phyloP scores from a whole-genome alignment of 2,888 invertebrate genomes.

The Eupithecia subumbrata region DNA sequence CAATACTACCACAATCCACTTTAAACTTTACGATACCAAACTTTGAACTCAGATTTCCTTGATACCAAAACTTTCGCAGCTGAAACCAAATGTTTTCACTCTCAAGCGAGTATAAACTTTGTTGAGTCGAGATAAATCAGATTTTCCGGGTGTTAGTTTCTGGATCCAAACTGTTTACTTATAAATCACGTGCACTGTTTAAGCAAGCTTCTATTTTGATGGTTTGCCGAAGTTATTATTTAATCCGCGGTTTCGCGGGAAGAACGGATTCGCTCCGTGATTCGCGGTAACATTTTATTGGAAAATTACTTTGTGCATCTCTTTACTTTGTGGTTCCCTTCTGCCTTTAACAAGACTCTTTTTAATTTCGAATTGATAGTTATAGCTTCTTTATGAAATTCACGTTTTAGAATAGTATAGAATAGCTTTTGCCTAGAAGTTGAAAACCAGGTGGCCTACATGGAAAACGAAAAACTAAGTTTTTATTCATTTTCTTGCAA shows the following conservation, averaged over 20 bases:
- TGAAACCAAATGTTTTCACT: constrained; percentile 14
- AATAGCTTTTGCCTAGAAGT: too few relatives aligned
- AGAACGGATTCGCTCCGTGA: constrained; percentile 48
- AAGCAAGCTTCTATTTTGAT: constrained; percentile 80
- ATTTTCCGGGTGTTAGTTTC: constrained; percentile 55
- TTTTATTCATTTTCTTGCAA: too few relatives aligned
- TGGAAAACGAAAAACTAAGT: too few relatives aligned
- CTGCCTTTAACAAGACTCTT: neutral
- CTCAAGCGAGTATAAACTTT: constrained; percentile 49
- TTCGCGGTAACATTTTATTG: constrained; percentile 55
- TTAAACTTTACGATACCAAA: constrained; percentile 43
- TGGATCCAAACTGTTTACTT: constrained; percentile 74
- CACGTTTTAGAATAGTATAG: too few relatives aligned
- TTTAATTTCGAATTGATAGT: neutral
- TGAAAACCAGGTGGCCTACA: too few relatives aligned
- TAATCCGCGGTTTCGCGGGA: constrained; percentile 71
- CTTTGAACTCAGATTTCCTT: constrained; percentile 22
- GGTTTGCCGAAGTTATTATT: constrained; percentile 55
- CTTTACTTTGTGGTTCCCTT: neutral
- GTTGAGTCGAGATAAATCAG: constrained; percentile 49
- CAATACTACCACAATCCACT: constrained; percentile 43
- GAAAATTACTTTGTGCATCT: neutral
- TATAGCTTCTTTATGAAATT: neutral
- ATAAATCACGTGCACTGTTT: constrained; percentile 82
- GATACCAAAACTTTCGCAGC: constrained; percentile 8